phyloP scores from a whole-genome alignment of 2,797 vertebrate genomes.

The Etheostoma nigrum region DNA sequence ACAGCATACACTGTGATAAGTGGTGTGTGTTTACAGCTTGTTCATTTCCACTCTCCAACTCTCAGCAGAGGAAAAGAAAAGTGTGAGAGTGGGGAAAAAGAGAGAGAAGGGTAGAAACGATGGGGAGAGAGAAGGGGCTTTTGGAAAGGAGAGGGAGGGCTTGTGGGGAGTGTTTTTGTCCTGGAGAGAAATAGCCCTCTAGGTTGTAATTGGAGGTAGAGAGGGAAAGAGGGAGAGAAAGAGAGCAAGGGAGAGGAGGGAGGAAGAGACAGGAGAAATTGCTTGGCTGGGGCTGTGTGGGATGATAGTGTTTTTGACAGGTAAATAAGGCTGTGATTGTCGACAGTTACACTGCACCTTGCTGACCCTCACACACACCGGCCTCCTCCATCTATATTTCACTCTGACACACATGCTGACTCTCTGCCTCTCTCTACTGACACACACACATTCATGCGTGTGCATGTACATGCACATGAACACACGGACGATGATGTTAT shows the following conservation, averaged over 20 bases:
- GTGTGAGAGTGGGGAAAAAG: conserved; percentile 68
- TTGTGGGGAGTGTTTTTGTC: conserved; percentile 88
- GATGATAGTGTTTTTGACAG: conserved; percentile 94
- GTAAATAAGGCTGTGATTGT: conserved; percentile 93
- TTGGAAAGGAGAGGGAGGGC: conserved; percentile 86
- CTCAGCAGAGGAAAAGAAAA: conserved; percentile 84
- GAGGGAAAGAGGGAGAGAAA: conserved; percentile 83
- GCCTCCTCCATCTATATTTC: conserved; percentile 87
- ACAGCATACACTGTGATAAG: conserved; percentile 84
- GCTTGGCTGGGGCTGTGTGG: conserved; percentile 88
- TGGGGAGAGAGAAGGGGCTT: conserved; percentile 80
- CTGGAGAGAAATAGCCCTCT: conserved; percentile 90
- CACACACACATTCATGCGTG: conserved; percentile 32
- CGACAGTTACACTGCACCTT: conserved; percentile 91
- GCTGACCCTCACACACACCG: conserved; percentile 87
- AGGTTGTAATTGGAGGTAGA: conserved; percentile 89
- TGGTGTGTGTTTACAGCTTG: conserved; percentile 91
- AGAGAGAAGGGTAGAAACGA: conserved; percentile 70
- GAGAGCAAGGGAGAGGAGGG: conserved; percentile 83
- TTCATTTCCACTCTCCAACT: conserved; percentile 91
- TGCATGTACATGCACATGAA: conserved; percentile 5
- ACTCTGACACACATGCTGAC: conserved; percentile 88
- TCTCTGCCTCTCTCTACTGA: conserved; percentile 72
- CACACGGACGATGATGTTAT: conserved; percentile 2
- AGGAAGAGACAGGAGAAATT: conserved; percentile 91